Conservation (phyloP, 2,113 vertebrate species). For the Poeciliopsis retropinna region DNA sequence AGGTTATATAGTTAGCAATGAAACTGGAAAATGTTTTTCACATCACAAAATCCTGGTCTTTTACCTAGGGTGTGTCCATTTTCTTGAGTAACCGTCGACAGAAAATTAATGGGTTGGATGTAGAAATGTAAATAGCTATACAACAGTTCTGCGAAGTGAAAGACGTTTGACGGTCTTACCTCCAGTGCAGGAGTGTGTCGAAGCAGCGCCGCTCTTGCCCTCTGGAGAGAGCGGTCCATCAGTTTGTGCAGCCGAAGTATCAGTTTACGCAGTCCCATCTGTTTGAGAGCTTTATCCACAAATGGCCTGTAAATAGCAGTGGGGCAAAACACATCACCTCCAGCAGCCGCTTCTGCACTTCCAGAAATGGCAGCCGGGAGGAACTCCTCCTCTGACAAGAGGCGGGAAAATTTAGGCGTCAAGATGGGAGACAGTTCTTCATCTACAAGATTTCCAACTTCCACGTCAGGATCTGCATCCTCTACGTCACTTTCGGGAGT, state of each 20-base stretch:
- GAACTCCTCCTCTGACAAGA: slow-evolving; percentile 87
- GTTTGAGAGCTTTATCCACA: slow-evolving; percentile 99
- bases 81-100: not conserved
- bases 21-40: too few relatives aligned
- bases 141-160: not conserved
- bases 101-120: not conserved
- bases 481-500: slow-evolving; percentile 87
- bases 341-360: slow-evolving; percentile 38
- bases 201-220: slow-evolving; percentile 90
- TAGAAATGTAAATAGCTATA: not conserved
- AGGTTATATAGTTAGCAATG: too few relatives aligned
- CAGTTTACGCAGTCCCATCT: slow-evolving; percentile 97
- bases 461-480: slow-evolving; percentile 70
- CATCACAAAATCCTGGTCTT: too few relatives aligned
- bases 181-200: slow-evolving; percentile 85
- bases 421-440: slow-evolving; percentile 72
- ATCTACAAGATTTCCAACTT: slow-evolving; percentile 37
- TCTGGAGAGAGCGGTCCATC: slow-evolving; percentile 96
- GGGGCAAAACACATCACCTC: slow-evolving; percentile 83
- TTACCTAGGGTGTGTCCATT: not conserved
- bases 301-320: slow-evolving; percentile 97
- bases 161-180: slow-evolving; percentile 72
- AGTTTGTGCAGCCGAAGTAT: slow-evolving; percentile 97
- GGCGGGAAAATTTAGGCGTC: slow-evolving; percentile 81
- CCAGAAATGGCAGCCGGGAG: slow-evolving; percentile 57